A percentile compares a stretch with the other conserved stretches of the same genome.
Evolutionary conservation across 2,113 vertebrate genomes (phyloP).

Genomic region (Pionites leucogaster): DNA sequence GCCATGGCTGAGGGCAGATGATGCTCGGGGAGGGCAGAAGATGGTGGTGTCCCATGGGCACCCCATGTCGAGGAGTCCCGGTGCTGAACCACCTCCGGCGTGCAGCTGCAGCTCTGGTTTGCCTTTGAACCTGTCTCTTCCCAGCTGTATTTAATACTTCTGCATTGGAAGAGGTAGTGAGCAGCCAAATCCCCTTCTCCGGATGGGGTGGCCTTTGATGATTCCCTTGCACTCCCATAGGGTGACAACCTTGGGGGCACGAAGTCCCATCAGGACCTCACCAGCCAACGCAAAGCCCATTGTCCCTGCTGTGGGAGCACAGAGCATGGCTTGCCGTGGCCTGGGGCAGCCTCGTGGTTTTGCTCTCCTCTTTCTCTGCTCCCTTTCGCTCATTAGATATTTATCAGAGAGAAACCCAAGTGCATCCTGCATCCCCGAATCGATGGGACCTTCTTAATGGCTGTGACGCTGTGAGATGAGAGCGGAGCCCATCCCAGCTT

Average conservation of each 20-base stretch:
- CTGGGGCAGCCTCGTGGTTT: neutral
- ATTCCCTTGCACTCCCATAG: neutral
- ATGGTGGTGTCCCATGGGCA: neutral
- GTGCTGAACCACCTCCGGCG: rapidly evolving
- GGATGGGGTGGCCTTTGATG: neutral
- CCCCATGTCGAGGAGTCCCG: rapidly evolving
- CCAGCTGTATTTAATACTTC: neutral
- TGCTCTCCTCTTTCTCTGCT: neutral
- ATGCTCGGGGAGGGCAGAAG: neutral
- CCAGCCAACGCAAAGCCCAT: neutral
- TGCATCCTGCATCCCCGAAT: neutral
- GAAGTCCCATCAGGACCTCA: neutral
- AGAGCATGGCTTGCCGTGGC: neutral
- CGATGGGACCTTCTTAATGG: neutral
- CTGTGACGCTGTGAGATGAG: neutral
- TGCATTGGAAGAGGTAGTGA: neutral
- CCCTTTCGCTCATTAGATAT: neutral
- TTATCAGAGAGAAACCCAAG: neutral
- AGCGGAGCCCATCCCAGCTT: rapidly evolving
- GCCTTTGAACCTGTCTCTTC: neutral
- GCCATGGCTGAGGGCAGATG: rapidly evolving
- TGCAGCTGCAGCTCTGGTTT: neutral
- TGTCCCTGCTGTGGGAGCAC: neutral
- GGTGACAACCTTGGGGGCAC: neutral
- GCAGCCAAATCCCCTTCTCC: neutral